These are phyloP conservation scores for Apotomis capreana DNA, from an alignment of 2,888 invertebrate genomes.

Conservation along the genomic window DNA sequence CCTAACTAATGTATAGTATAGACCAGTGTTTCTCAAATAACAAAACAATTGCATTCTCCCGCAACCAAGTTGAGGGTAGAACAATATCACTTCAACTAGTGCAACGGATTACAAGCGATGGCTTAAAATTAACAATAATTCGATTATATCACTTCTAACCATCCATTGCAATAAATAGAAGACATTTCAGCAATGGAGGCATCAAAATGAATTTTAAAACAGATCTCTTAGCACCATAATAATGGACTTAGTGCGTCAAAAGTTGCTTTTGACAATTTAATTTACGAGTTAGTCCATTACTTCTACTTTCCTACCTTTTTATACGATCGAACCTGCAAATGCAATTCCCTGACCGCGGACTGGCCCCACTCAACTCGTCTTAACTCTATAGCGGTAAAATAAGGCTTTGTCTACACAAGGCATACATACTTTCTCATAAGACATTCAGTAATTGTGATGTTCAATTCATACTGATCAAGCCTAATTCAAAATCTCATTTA, in stretches of 20 bases:
- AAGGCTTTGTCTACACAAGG: conserved; percentile 73
- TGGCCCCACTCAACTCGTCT: conserved; percentile 72
- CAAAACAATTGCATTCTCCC: conserved; percentile 44
- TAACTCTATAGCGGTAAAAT: conserved; percentile 68
- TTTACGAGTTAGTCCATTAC: conserved; percentile 31
- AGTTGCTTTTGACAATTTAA: conserved; percentile 28
- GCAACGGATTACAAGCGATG: conserved; percentile 57
- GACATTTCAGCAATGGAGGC: conserved; percentile 53
- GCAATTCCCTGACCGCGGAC: conserved; percentile 55
- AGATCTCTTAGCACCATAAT: conserved; percentile 80
- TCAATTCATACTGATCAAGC: conserved; percentile 53
- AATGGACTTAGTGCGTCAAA: conserved; percentile 37
- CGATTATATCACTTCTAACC: conserved; percentile 58
- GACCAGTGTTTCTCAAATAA: conserved; percentile 82
- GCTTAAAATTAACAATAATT: conserved; percentile 59
- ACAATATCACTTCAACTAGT: conserved; percentile 42
- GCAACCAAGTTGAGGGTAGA: conserved; percentile 54
- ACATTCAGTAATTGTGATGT: conserved; percentile 51
- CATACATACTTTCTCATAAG: conserved; percentile 58
- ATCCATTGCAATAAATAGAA: conserved; percentile 53
- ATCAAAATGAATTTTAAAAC: conserved; percentile 63
- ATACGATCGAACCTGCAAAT: conserved; percentile 14
- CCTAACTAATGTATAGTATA: conserved; percentile 66
- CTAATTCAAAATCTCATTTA: conserved; percentile 59
- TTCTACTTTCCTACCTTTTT: conserved; percentile 19